Evolutionary conservation across 2,113 vertebrate genomes (phyloP).

Genomic region (Orycteropus afer): DNA sequence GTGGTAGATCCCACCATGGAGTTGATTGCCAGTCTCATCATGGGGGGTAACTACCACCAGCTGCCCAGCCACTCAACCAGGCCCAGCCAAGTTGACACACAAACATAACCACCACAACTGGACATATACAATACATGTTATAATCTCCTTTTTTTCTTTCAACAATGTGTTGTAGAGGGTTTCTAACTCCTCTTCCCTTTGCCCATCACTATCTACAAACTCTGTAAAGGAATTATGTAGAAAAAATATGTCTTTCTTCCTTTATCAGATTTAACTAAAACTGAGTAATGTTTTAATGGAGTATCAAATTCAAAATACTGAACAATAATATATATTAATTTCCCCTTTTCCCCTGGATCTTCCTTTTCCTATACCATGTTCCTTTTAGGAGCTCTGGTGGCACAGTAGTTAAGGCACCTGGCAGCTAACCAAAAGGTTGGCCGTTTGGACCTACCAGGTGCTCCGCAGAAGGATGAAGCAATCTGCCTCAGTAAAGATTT

Average conservation of each 20-base stretch:
- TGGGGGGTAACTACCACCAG: too few relatives aligned
- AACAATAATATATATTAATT: background rate
- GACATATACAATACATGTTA: background rate
- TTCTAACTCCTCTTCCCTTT: background rate
- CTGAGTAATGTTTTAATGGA: background rate
- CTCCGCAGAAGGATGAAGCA: too few relatives aligned
- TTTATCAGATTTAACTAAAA: background rate
- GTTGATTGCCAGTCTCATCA: too few relatives aligned
- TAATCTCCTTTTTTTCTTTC: background rate
- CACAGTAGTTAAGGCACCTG: too few relatives aligned
- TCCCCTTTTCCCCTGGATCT: background rate
- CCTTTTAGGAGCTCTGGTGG: too few relatives aligned
- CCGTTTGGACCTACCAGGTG: too few relatives aligned
- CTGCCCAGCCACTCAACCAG: too few relatives aligned
- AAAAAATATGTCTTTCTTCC: background rate
- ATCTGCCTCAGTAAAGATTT: too few relatives aligned
- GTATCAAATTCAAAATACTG: background rate
- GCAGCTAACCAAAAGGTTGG: too few relatives aligned
- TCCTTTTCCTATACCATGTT: background rate
- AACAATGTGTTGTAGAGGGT: background rate
- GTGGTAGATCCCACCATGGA: too few relatives aligned
- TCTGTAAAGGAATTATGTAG: background rate
- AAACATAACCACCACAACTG: too few relatives aligned
- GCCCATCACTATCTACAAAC: background rate
- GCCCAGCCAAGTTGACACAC: too few relatives aligned